Evolutionary conservation across 2,888 invertebrate genomes (phyloP).

Genomic region (Hirtodrosophila confusa): DNA sequence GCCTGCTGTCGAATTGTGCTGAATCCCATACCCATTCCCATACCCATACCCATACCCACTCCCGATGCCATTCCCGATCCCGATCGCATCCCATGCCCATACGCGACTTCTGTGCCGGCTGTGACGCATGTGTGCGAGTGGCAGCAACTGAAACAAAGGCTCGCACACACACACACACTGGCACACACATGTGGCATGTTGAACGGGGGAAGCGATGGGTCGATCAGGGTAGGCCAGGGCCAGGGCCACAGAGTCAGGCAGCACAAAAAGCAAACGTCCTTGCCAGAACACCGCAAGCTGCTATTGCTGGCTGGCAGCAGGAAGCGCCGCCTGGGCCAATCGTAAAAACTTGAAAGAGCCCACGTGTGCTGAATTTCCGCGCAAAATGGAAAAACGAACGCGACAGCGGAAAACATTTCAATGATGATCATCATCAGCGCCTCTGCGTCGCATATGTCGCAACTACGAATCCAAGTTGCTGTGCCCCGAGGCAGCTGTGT

Average conservation of each 20-base stretch:
- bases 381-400: slow-evolving; percentile 56
- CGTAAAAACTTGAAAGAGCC: slow-evolving; percentile 74
- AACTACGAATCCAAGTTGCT: slow-evolving; percentile 10
- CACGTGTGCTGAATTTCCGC: slow-evolving; percentile 78
- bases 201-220: slow-evolving; percentile 32
- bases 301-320: too few species aligned
- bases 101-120: slow-evolving; percentile 59
- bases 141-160: slow-evolving; percentile 57
- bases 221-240: slow-evolving; percentile 39
- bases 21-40: slow-evolving; percentile 2
- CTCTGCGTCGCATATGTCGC: slow-evolving; percentile 63
- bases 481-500: slow-evolving; percentile 54
- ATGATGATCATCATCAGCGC: slow-evolving; percentile 37
- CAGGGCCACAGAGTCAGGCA: slow-evolving; percentile 33
- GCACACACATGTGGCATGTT: slow-evolving; percentile 23
- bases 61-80: slow-evolving; percentile 24
- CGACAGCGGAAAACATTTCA: slow-evolving; percentile 52
- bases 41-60: slow-evolving; percentile 16
- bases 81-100: slow-evolving; percentile 29
- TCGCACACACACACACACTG: too few species aligned
- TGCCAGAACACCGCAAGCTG: slow-evolving; percentile 57
- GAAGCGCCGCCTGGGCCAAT: slow-evolving; percentile 61
- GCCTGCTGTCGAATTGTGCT: slow-evolving; percentile 44
- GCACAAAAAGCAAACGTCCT: slow-evolving; percentile 62
- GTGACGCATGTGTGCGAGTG: slow-evolving; percentile 63